Conservation (phyloP, 1,140 invertebrate species). For the Drosophila jambulina region DNA sequence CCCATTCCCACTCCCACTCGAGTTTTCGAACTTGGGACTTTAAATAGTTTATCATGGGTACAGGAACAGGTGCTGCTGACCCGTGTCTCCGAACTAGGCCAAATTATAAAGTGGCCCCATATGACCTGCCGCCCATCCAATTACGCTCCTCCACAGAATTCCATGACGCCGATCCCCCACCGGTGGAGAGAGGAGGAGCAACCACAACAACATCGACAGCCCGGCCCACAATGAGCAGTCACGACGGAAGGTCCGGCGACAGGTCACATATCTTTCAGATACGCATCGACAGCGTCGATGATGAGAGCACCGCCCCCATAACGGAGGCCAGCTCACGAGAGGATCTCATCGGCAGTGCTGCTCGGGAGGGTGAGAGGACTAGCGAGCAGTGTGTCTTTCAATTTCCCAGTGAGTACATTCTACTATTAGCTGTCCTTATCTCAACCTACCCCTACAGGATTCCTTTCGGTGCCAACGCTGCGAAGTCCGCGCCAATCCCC, state of each 20-base stretch:
- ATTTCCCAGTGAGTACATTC: constrained; percentile 63
- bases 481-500: constrained; percentile 55
- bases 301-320: constrained; percentile 77
- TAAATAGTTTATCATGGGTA: constrained; percentile 74
- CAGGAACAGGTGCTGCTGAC: constrained; percentile 39
- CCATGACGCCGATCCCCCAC: constrained; percentile 19
- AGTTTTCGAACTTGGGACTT: constrained; percentile 30
- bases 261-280: constrained; percentile 75
- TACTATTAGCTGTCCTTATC: not conserved
- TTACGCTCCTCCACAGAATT: constrained; percentile 34
- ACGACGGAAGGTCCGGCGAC: constrained; percentile 21
- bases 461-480: constrained; percentile 77
- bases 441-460: constrained; percentile 46
- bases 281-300: constrained; percentile 76
- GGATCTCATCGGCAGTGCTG: constrained; percentile 67
- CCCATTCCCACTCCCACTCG: not conserved
- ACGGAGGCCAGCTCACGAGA: constrained; percentile 76
- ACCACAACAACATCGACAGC: constrained; percentile 11
- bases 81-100: constrained; percentile 47
- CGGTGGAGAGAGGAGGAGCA: constrained; percentile 7
- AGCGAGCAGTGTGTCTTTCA: constrained; percentile 59
- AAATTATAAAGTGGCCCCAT: constrained; percentile 43
- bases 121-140: constrained; percentile 25
- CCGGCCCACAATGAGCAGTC: constrained; percentile 64
- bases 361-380: constrained; percentile 45